Evolutionary conservation across 2,113 vertebrate genomes (phyloP), one percentile per base, ranked within the genome.

Genomic region (Orthonyx spaldingii): DNA sequence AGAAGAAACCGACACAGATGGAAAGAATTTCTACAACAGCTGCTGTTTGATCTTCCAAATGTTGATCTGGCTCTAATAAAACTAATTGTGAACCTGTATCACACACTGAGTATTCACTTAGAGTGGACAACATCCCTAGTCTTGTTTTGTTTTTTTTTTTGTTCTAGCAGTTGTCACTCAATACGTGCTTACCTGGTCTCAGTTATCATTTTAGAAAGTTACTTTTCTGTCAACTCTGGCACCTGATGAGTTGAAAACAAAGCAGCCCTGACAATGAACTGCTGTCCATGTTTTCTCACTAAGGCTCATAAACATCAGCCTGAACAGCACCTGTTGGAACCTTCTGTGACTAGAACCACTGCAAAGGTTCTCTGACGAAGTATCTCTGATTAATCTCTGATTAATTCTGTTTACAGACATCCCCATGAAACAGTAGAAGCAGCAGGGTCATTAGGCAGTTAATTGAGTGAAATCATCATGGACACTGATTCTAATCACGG

Each of bases 21-120:
- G 95, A 94, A 96, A 84, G 87, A 96, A 96, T 96, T 96, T 95
- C 64, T 81, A 55, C 75, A 90, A 91, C 96, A 96, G 96, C 93
- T 96, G 96, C 94, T 90, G 87, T 97, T 97, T 97, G 96, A 97
- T 97, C 94, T 96, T 95, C 94, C 92, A 96, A 97, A 97, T 93
- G 92, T 96, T 93, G 94, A 91, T 96, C 96, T 97, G 95, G 93
- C 87, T 97, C 94, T 88, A 92, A 97, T 96, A 96, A 97, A 97
- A 94, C 75, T 93, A 97, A 95, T 95, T 96, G 92, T 92, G 94
- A 97, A 97, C 95, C 96, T 95, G 94, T 94, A 94, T 96, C 57
- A 28, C 88, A 96, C 87, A 77, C 75, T 65, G 78, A 91, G 63
- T 35, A 47, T 50, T 90, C 63, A 35, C 90, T 90, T 16, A 13